A percentile compares a stretch with the other conserved stretches of the same genome.
Conservation (phyloP, 1,140 invertebrate genomes). For the Babylonia areolata region DNA sequence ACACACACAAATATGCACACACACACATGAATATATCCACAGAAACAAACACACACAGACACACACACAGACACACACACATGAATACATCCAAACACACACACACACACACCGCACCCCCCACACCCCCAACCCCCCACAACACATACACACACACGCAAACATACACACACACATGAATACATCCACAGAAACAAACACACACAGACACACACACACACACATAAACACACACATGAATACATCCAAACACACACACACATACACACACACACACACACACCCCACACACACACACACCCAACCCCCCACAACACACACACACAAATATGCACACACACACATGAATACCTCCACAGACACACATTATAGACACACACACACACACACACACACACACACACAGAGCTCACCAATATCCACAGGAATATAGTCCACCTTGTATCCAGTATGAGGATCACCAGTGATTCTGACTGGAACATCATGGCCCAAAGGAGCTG, state of each 20-base stretch:
- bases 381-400: constrained; percentile 2
- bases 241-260: too few species aligned
- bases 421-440: constrained; percentile 55
- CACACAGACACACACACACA: background rate
- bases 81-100: background rate
- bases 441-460: constrained; percentile 83
- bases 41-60: background rate
- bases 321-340: background rate
- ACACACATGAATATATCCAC: too few species aligned
- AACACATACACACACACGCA: background rate
- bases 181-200: background rate
- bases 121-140: too few species aligned
- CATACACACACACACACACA: too few species aligned
- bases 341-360: too few species aligned
- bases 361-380: background rate
- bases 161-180: too few species aligned
- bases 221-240: too few species aligned
- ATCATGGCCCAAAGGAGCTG: constrained; percentile 53
- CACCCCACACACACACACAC: too few species aligned
- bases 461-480: constrained; percentile 74
- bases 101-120: constrained; percentile 11
- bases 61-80: background rate
- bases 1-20: too few species aligned
- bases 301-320: background rate
- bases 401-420: constrained; percentile 50